Conservation (phyloP, 2,797 vertebrate species). For the Mus minutoides region DNA sequence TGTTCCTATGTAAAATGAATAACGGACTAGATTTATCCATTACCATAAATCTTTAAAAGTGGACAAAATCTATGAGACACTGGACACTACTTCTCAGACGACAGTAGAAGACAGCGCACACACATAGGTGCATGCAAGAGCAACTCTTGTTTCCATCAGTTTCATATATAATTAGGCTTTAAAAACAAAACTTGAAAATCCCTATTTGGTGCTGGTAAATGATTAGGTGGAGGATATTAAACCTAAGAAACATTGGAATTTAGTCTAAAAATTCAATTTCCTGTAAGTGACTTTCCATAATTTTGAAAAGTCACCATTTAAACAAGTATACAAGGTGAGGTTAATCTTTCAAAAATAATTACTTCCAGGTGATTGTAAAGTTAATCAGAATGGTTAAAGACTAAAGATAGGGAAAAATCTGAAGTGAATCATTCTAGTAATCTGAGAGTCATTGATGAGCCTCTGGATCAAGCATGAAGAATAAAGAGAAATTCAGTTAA, state of each 20-base stretch:
- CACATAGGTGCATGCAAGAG: too few relatives aligned
- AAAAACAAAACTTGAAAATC: conserved; percentile 29
- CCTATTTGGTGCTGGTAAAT: not conserved
- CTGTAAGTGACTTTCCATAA: not conserved
- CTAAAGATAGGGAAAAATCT: not conserved
- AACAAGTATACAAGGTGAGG: not conserved
- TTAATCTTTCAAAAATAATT: not conserved
- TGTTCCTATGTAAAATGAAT: conserved; percentile 20
- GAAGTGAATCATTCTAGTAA: not conserved
- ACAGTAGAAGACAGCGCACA: conserved; percentile 11
- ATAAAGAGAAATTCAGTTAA: not conserved
- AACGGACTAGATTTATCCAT: conserved; percentile 12
- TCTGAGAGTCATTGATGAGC: not conserved
- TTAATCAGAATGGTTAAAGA: not conserved
- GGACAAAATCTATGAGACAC: conserved; percentile 30
- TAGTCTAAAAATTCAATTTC: not conserved
- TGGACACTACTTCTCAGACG: not conserved
- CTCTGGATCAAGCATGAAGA: not conserved
- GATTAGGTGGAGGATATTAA: not conserved
- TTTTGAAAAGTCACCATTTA: conserved; percentile 1
- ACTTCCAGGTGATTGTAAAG: not conserved
- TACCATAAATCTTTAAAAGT: conserved; percentile 20
- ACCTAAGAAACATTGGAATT: not conserved
- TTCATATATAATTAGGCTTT: not conserved
- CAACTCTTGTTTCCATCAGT: not conserved